phyloP scores from a whole-genome alignment of 2,797 vertebrate genomes.

The Hybognathus amarus region DNA sequence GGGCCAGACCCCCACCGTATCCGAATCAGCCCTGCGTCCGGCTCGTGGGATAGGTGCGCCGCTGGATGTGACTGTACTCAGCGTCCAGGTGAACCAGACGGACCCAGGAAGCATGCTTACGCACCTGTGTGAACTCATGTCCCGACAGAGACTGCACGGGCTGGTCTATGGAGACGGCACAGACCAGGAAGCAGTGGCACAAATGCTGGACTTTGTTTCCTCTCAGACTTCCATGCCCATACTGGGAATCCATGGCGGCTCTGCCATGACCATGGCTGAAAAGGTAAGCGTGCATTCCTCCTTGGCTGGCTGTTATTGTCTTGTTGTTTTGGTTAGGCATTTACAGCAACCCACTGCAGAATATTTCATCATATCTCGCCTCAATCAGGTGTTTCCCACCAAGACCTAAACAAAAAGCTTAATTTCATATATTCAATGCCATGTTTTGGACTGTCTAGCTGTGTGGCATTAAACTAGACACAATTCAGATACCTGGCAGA shows the following conservation, averaged over 20 bases:
- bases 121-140: conserved; percentile 94
- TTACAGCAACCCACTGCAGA: conserved; percentile 4
- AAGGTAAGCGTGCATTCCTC: conserved; percentile 83
- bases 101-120: conserved; percentile 98
- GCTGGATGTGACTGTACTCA: conserved; percentile 90
- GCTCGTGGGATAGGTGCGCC: conserved; percentile 84
- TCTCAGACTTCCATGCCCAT: conserved; percentile 96
- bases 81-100: conserved; percentile 93
- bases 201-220: conserved; percentile 99
- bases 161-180: conserved; percentile 97
- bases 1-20: conserved; percentile 87
- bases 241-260: conserved; percentile 94
- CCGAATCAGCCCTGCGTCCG: conserved; percentile 86
- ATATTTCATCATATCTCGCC: conserved; percentile 50
- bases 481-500: conserved; percentile 54
- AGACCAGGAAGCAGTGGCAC: conserved; percentile 95
- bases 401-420: conserved; percentile 27
- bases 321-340: conserved; percentile 10
- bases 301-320: conserved; percentile 38
- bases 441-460: conserved; percentile 40
- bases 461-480: conserved; percentile 48
- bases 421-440: conserved; percentile 33
- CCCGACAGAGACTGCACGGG: conserved; percentile 93
- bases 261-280: conserved; percentile 99
- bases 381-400: conserved; percentile 25